Evolutionary conservation across 2,797 vertebrate genomes (phyloP).

Genomic region (Brotula barbata): DNA sequence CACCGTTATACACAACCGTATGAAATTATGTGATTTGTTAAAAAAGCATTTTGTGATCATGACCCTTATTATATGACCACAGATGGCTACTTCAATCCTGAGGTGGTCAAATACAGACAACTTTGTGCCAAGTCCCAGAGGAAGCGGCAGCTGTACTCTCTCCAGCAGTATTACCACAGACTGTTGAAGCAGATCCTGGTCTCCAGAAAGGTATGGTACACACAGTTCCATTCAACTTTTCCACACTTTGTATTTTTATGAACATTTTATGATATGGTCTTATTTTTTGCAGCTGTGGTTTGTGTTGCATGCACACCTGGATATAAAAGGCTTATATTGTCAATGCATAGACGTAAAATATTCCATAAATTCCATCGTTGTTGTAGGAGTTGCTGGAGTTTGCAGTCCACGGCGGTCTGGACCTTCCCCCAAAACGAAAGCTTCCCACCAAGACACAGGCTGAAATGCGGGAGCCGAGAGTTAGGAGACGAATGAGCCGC

Average conservation of each 20-base stretch:
- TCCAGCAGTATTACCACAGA: conserved; percentile 97
- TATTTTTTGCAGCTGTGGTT: too few relatives aligned
- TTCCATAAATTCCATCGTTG: too few relatives aligned
- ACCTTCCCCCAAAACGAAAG: conserved; percentile 80
- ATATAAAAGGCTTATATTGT: too few relatives aligned
- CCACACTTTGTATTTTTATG: too few relatives aligned
- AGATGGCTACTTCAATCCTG: conserved; percentile 97
- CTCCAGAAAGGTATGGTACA: conserved; percentile 86
- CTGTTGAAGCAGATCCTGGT: conserved; percentile 93
- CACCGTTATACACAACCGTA: not conserved
- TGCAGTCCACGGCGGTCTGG: conserved; percentile 86
- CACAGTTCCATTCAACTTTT: not conserved
- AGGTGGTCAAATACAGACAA: conserved; percentile 96
- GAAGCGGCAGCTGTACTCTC: conserved; percentile 86
- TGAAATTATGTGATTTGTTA: not conserved
- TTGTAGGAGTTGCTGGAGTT: conserved; percentile 88
- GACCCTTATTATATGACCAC: conserved; percentile 22
- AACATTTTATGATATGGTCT: too few relatives aligned
- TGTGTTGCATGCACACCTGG: too few relatives aligned
- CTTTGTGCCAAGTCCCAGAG: conserved; percentile 93
- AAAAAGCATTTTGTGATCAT: conserved; percentile 3
- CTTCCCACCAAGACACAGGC: conserved; percentile 74
- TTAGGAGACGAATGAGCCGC: conserved; percentile 85
- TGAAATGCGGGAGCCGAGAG: conserved; percentile 86
- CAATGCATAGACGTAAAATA: too few relatives aligned